Evolutionary conservation across 2,797 vertebrate species (phyloP).

Genomic region (Trachurus trachurus): DNA sequence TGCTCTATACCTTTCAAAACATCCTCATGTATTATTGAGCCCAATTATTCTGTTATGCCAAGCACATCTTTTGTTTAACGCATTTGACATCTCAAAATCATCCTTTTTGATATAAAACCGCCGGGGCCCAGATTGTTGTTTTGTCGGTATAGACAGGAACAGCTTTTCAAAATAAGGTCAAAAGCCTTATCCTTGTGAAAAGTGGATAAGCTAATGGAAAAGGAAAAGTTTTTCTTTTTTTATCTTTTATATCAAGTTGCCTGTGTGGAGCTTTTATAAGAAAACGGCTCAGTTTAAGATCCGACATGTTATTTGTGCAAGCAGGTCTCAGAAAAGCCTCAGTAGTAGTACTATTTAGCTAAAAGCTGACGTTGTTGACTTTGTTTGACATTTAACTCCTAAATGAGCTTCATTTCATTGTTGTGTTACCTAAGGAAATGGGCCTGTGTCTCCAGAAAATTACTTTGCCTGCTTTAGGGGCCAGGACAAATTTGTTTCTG

Average conservation of each 20-base stretch:
- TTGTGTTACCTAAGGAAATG: constrained; percentile 57
- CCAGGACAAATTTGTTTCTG: constrained; percentile 52
- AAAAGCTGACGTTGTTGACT: constrained; percentile 57
- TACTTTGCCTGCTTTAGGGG: constrained; percentile 41
- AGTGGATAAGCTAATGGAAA: constrained; percentile 8
- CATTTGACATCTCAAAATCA: constrained; percentile 22
- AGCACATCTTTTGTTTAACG: background rate
- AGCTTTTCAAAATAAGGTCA: constrained; percentile 41
- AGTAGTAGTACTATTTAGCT: constrained; percentile 46
- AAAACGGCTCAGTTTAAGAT: constrained; percentile 40
- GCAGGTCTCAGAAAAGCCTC: constrained; percentile 37
- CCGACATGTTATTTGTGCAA: constrained; percentile 39
- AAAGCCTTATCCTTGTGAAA: constrained; percentile 26
- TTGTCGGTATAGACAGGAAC: constrained; percentile 3
- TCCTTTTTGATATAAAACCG: background rate
- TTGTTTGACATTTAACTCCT: constrained; percentile 70
- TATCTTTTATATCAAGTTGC: constrained; percentile 27
- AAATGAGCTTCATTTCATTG: constrained; percentile 57
- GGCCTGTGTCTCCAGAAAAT: constrained; percentile 53
- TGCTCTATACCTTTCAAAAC: constrained; percentile 25
- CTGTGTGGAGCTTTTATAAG: constrained; percentile 32
- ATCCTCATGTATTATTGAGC: constrained; percentile 30
- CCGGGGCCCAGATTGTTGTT: background rate
- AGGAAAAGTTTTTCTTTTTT: constrained; percentile 13
- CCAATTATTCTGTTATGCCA: constrained; percentile 19